Conservation (phyloP, 2,888 invertebrate species). For the Odontocolon sp. region DNA sequence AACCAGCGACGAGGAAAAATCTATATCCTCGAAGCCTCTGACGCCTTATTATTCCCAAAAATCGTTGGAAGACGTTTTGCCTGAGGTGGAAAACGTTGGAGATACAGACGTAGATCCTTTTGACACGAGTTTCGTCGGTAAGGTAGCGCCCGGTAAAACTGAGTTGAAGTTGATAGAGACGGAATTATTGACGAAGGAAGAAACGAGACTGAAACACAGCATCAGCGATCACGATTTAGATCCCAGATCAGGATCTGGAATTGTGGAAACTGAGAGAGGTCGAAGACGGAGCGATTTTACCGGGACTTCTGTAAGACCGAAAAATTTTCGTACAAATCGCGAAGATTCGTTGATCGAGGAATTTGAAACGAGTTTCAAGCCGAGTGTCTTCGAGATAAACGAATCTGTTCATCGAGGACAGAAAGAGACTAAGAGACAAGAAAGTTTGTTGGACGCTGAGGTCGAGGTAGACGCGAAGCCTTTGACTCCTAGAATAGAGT, state of each 20-base stretch:
- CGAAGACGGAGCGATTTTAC: constrained; percentile 83
- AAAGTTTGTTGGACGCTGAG: constrained; percentile 82
- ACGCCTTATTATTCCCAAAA: constrained; percentile 90
- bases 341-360: constrained; percentile 62
- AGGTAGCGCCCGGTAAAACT: constrained; percentile 82
- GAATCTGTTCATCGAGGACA: constrained; percentile 41
- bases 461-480: constrained; percentile 87
- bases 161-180: constrained; percentile 84
- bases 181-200: constrained; percentile 79
- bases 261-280: constrained; percentile 71
- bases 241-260: constrained; percentile 79
- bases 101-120: constrained; percentile 84
- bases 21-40: constrained; percentile 86
- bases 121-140: constrained; percentile 85
- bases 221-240: constrained; percentile 86
- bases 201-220: constrained; percentile 79
- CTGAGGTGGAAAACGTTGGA: constrained; percentile 82
- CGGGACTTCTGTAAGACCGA: constrained; percentile 57
- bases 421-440: constrained; percentile 66
- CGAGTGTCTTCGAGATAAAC: constrained; percentile 41
- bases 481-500: constrained; percentile 84
- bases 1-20: constrained; percentile 83
- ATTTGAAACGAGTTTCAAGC: constrained; percentile 42
- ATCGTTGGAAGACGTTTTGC: constrained; percentile 82
- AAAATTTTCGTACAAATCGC: constrained; percentile 59